Base-by-base conservation (phyloP, 2,797 vertebrate species). In the Scarus forsteni region DNA sequence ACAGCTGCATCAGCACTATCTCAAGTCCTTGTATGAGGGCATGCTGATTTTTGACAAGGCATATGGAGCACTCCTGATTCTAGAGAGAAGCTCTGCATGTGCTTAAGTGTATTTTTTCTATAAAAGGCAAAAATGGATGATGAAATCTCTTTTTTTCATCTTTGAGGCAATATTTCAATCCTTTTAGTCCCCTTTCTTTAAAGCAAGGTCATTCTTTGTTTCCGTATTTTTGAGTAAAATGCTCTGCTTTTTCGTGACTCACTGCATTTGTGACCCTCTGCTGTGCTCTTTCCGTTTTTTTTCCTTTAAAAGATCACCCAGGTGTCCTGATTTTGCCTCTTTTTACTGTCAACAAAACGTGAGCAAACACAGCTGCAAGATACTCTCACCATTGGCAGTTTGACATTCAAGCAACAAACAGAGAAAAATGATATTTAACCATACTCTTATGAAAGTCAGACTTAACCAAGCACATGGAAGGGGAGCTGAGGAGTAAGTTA, bases 31-130 rank as follows among this genome's bases (percentile, higher is more conserved):
- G 43, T 42, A 59, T 44, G 50, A 48, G 18, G 68, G n/a, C 15
- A 16, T 46, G 74, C 64, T 45, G 51, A 65, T 75, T 61, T 62
- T 51, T 65, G 57, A 73, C 63, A 62, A 61, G 19, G 55, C 15
- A 18, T 35, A 11, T 10, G 7, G 14, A 45, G 40, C 58, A 40
- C 49, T 48, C 60, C 16, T 18, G 53, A 46, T 40, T 50, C 53
- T 35, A 14, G 1, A 0, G 27, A 39, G 39, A 40, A 39, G 16
- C 38, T 54, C 3, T 36, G 18, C 39, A 40, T 60, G 59, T 40
- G 7, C 40, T 9, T 36, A 18, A 48, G 43, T 46, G 52, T 49
- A 2, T 18, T 27, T 51, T 27, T 8, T 36, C n/a, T 45, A 18
- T 39, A 16, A 1, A 55, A 2, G 0, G 3, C 13, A 45, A n/a